Evolutionary conservation across 2,888 invertebrate species (phyloP).

Genomic region (Willowsia nigromaculata): DNA sequence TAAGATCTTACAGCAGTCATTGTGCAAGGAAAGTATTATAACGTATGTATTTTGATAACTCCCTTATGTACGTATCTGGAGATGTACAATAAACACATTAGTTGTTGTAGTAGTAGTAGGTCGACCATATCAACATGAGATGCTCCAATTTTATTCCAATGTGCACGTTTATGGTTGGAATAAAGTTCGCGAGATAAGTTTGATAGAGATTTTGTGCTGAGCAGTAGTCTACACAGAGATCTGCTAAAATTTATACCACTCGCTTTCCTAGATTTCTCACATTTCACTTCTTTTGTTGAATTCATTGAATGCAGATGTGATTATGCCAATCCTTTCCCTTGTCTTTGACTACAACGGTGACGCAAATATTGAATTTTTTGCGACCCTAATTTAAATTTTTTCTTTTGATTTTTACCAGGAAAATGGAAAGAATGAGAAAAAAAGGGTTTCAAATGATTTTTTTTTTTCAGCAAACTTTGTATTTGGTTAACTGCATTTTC

Average conservation of each 20-base stretch:
- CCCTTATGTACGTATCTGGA: background rate
- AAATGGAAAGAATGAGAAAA: slow-evolving; percentile 9
- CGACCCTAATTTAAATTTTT: slow-evolving; percentile 30
- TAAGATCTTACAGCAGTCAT: background rate
- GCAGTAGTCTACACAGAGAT: too few relatives aligned
- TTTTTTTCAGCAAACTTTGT: background rate
- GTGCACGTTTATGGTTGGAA: slow-evolving; percentile 5
- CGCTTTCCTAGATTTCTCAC: background rate
- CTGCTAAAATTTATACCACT: background rate
- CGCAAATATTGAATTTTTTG: slow-evolving; percentile 12
- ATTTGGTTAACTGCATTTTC: background rate
- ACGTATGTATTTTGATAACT: background rate
- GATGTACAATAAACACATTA: background rate
- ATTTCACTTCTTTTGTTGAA: background rate
- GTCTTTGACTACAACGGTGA: background rate
- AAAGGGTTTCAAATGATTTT: background rate
- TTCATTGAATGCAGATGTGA: slow-evolving; percentile 6
- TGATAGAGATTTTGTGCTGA: background rate
- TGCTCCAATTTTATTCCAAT: background rate
- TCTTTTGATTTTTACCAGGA: slow-evolving; percentile 48
- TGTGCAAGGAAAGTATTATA: background rate
- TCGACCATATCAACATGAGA: background rate
- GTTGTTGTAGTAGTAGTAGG: background rate
- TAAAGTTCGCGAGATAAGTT: background rate
- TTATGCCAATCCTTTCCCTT: background rate